Evolutionary conservation across 2,797 vertebrate species (phyloP), one percentile per base, ranked within the genome.

Genomic region (Coccyzus lansbergi): DNA sequence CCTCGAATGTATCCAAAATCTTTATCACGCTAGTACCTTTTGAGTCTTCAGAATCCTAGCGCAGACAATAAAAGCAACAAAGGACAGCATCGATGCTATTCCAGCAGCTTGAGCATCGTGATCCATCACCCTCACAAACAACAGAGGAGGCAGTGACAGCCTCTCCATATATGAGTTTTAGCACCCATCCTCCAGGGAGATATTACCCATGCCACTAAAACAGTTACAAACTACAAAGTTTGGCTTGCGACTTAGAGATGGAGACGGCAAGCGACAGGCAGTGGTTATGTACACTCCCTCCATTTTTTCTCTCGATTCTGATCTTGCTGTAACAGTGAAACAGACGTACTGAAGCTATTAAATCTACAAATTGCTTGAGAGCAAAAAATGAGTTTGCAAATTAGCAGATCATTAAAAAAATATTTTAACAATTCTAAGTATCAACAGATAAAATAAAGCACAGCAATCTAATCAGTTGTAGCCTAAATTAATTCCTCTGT

Each of bases 41-140:
- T 51, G 84, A 79, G 44, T 26, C 68, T 26, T 74, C 56, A 68
- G 58, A 51, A 71, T 36, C 33, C 55, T 29, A 55, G 56, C 1
- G 38, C 20, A 83, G 10, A 25, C 49, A 76, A 62, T 5, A 51
- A 40, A 85, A 53, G 53, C 62, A 19, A 5, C 87, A 77, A 68
- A 86, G 75, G 83, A 59, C 58, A 63, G 52, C 34, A 86, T 42
- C 58, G 29, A 60, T 6, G 9, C 86, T n/a, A 6, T 34, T 53
- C 48, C 75, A 15, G 3, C 4, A 4, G 33, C 42, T 44, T 1
- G 0, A 69, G 28, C 40, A 18, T 1, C 8, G 55, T 20, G 67
- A 44, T 29, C 51, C 0, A 0, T 19, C 12, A 6, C 7, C 31
- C 74, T 88, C 2, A 0, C 58, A 42, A 78, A 58, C 4, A 48